phyloP scores from a whole-genome alignment of 2,113 vertebrate species.

The Siphamia tubifer region DNA sequence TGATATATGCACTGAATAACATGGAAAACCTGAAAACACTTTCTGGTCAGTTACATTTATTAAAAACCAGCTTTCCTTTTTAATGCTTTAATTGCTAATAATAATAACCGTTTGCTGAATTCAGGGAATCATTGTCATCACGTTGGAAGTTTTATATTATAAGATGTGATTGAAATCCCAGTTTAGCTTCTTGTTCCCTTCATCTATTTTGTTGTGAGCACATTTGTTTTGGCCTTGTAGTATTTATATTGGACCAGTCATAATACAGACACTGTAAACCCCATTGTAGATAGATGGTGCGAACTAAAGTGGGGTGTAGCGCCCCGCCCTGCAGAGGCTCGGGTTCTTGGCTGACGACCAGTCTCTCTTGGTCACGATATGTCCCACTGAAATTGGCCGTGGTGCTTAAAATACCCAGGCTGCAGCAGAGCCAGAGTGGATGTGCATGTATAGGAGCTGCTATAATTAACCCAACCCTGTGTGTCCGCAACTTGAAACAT shows the following conservation, averaged over 20 bases:
- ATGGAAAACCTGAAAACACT: too few relatives aligned
- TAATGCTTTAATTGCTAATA: too few relatives aligned
- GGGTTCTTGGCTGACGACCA: conserved; percentile 62
- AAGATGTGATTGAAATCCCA: neutral
- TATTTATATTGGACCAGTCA: neutral
- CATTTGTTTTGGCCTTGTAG: too few relatives aligned
- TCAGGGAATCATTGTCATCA: too few relatives aligned
- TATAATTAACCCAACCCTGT: conserved; percentile 71
- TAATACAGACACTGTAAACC: conserved; percentile 16
- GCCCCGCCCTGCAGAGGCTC: conserved; percentile 39
- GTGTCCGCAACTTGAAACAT: conserved; percentile 67
- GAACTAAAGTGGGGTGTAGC: conserved; percentile 7
- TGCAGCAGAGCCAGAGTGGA: conserved; percentile 37
- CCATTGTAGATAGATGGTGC: conserved; percentile 16
- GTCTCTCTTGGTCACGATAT: conserved; percentile 55
- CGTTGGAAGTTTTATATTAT: too few relatives aligned
- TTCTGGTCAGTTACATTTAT: too few relatives aligned
- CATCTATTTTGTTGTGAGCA: neutral
- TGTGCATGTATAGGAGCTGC: conserved; percentile 53
- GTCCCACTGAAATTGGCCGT: conserved; percentile 43
- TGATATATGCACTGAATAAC: too few relatives aligned
- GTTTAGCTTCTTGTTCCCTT: neutral
- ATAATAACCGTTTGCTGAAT: too few relatives aligned
- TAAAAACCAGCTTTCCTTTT: too few relatives aligned
- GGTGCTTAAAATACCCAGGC: conserved; percentile 58